Evolutionary conservation across 2,797 vertebrate genomes (phyloP).

Genomic region (Phoeniculus purpureus): DNA sequence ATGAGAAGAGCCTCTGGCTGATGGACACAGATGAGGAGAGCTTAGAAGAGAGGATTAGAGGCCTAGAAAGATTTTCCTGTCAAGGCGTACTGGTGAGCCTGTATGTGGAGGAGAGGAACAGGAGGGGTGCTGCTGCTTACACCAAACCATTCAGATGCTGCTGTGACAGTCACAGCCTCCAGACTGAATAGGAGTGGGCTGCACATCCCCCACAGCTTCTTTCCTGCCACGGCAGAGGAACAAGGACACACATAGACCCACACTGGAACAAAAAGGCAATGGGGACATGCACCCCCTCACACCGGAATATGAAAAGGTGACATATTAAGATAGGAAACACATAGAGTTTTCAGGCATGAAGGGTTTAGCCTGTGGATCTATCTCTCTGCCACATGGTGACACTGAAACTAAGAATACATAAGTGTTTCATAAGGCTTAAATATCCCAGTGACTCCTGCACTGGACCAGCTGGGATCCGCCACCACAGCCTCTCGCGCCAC

Average conservation of each 20-base stretch:
- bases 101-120: background rate
- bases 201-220: background rate
- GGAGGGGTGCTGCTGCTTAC: background rate
- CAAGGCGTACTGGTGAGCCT: background rate
- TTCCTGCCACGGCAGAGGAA: background rate
- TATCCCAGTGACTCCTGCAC: background rate
- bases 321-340: background rate
- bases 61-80: background rate
- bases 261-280: too few relatives aligned
- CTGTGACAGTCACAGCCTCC: background rate
- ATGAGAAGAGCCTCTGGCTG: background rate
- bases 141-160: background rate
- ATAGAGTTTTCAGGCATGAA: background rate
- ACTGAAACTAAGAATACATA: background rate
- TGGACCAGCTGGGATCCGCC: background rate
- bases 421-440: background rate
- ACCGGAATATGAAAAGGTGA: background rate
- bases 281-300: too few relatives aligned
- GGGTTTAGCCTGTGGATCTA: constrained; percentile 25
- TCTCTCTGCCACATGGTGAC: background rate
- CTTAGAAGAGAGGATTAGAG: constrained; percentile 3
- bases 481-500: background rate
- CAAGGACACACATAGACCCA: too few relatives aligned
- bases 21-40: background rate
- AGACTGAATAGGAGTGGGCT: background rate